Conservation (phyloP, 2,113 vertebrate species). For the Phycodurus eques region DNA sequence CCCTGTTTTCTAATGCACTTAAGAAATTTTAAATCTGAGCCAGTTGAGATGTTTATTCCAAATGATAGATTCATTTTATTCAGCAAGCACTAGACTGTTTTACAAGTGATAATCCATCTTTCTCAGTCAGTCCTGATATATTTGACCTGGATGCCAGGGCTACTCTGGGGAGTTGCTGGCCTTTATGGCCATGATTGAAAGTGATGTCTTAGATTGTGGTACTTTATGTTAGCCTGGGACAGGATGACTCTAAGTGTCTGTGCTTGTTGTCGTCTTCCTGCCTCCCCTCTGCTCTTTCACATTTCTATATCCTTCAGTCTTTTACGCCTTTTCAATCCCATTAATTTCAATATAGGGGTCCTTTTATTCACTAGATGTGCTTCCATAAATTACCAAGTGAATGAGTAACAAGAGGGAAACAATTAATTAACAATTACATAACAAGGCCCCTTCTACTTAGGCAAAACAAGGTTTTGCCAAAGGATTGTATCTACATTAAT, state of each 20-base stretch:
- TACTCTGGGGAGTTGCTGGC: constrained; percentile 24
- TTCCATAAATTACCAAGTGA: too few species aligned
- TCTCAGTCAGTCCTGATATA: constrained; percentile 32
- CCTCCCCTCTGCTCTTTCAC: neutral
- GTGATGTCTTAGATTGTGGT: constrained; percentile 28
- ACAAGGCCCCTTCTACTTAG: neutral
- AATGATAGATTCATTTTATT: constrained; percentile 18
- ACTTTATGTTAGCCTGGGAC: constrained; percentile 12
- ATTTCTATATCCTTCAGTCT: neutral
- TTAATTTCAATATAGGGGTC: constrained; percentile 1
- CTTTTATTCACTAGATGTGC: constrained; percentile 1
- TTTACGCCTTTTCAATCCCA: constrained; percentile 1
- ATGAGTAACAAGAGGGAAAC: too few species aligned
- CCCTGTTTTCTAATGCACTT: constrained; percentile 1
- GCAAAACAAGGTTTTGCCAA: neutral
- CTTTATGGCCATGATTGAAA: constrained; percentile 35
- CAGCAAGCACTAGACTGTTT: constrained; percentile 13
- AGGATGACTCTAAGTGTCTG: constrained; percentile 8
- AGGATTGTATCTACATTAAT: neutral
- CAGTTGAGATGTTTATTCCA: constrained; percentile 14
- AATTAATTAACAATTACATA: too few species aligned
- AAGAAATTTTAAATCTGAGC: neutral
- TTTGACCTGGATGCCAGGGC: constrained; percentile 15
- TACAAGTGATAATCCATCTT: constrained; percentile 17
- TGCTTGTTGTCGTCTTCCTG: constrained; percentile 6